Conservation (phyloP, 2,797 vertebrate genomes). For the Girardinus metallicus region DNA sequence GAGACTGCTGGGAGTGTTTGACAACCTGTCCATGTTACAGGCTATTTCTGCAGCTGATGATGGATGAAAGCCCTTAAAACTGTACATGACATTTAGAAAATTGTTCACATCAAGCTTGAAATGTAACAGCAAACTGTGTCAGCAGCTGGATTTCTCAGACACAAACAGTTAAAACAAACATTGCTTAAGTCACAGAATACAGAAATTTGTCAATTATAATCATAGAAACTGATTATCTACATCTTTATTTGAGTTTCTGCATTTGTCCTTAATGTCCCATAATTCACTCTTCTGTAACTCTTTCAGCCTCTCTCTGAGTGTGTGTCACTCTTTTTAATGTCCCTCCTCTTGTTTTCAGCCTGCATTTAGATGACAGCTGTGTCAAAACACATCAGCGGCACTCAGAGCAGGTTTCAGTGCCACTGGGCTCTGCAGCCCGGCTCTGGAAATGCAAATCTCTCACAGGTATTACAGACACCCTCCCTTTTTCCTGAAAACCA, state of each 20-base stretch:
- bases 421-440: conserved; percentile 55
- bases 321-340: conserved; percentile 43
- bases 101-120: conserved; percentile 43
- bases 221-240: not conserved
- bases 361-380: conserved; percentile 64
- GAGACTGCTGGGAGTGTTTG: conserved; percentile 26
- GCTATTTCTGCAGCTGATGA: conserved; percentile 49
- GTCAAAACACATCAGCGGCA: conserved; percentile 70
- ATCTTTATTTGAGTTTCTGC: conserved; percentile 8
- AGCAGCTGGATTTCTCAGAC: conserved; percentile 27
- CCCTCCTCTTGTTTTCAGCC: conserved; percentile 64
- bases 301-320: conserved; percentile 11
- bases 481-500: conserved; percentile 35
- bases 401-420: conserved; percentile 57
- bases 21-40: conserved; percentile 46
- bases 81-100: conserved; percentile 63
- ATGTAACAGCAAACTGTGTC: conserved; percentile 42
- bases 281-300: conserved; percentile 24
- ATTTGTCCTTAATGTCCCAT: conserved; percentile 23
- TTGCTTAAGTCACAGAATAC: conserved; percentile 15
- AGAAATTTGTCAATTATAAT: conserved; percentile 26
- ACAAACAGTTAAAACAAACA: conserved; percentile 22
- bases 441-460: conserved; percentile 53
- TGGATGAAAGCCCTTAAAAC: conserved; percentile 48
- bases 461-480: conserved; percentile 28